A percentile compares a stretch with the other conserved stretches of the same genome.
Conservation (phyloP, 2,888 invertebrate species). For the Ophion slaviceki region DNA sequence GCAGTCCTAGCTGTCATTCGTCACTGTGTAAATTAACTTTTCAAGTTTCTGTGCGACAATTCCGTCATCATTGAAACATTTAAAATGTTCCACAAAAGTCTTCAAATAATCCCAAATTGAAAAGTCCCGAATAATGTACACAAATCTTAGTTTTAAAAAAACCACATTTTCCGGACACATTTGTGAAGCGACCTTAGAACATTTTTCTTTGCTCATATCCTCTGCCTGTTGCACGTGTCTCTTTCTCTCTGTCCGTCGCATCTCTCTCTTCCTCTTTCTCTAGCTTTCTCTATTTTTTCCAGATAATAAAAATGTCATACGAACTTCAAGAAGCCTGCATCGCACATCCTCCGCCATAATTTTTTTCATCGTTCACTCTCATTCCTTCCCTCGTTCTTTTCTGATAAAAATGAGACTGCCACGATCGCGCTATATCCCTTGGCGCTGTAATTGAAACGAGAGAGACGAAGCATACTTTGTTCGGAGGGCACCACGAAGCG, state of each 20-base stretch:
- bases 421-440: slow-evolving; percentile 7
- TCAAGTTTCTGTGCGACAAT: neutral
- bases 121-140: neutral
- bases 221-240: no score
- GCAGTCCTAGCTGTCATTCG: neutral
- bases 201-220: no score
- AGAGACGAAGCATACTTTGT: neutral
- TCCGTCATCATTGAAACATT: neutral
- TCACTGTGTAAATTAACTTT: neutral
- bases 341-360: neutral
- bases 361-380: slow-evolving; percentile 15
- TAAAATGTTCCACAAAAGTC: neutral
- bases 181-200: neutral
- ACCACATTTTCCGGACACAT: neutral
- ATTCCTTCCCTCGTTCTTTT: slow-evolving; percentile 7
- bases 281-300: neutral
- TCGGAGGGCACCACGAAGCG: slow-evolving; percentile 20
- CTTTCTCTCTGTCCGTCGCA: neutral
- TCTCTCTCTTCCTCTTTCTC: neutral
- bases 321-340: neutral
- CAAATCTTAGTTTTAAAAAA: neutral
- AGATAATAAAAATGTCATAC: neutral
- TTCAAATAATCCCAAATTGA: neutral
- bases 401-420: slow-evolving; percentile 20
- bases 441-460: slow-evolving; percentile 34